These are phyloP conservation scores for Urocynchramus pylzowi DNA, from an alignment of 2,113 vertebrate species.

Conservation along the genomic window DNA sequence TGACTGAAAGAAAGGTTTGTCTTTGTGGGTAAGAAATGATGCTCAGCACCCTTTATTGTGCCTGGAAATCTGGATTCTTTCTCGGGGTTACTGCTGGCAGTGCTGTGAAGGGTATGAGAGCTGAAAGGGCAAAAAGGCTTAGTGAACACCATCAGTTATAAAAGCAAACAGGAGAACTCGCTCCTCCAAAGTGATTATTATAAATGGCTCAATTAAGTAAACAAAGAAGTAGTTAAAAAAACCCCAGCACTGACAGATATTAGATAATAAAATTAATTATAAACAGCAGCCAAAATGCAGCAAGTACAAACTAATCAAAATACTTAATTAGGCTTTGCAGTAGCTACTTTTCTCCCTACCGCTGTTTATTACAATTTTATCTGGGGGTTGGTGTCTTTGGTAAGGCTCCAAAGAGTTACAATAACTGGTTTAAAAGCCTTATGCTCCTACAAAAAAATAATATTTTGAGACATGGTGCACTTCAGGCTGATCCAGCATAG, in stretches of 20 bases:
- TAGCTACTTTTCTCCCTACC: slow-evolving; percentile 10
- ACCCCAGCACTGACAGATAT: neutral
- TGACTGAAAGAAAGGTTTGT: neutral
- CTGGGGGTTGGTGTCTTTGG: slow-evolving; percentile 36
- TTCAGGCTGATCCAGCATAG: neutral
- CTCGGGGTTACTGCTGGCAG: neutral
- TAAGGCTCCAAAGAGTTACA: slow-evolving; percentile 24
- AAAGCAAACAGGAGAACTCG: neutral
- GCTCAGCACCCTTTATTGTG: neutral
- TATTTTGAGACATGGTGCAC: neutral
- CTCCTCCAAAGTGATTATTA: slow-evolving; percentile 3
- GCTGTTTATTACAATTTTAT: slow-evolving; percentile 31
- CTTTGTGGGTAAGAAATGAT: neutral
- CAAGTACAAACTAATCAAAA: slow-evolving; percentile 22
- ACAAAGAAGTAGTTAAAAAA: slow-evolving; percentile 33
- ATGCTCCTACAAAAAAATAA: slow-evolving; percentile 4
- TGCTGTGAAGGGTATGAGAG: neutral
- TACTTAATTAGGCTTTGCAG: slow-evolving; percentile 53
- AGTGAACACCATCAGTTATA: neutral
- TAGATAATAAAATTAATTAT: slow-evolving; percentile 53
- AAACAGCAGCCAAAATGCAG: slow-evolving; percentile 29
- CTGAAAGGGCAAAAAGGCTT: slow-evolving; percentile 2
- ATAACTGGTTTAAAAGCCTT: slow-evolving; percentile 37
- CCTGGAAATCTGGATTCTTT: neutral
- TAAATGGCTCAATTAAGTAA: slow-evolving; percentile 29